Percentiles rank a stretch among this genome's conserved stretches.
Evolutionary conservation across 2,888 invertebrate species (phyloP).

Genomic region (Epistrophe grossulariae): DNA sequence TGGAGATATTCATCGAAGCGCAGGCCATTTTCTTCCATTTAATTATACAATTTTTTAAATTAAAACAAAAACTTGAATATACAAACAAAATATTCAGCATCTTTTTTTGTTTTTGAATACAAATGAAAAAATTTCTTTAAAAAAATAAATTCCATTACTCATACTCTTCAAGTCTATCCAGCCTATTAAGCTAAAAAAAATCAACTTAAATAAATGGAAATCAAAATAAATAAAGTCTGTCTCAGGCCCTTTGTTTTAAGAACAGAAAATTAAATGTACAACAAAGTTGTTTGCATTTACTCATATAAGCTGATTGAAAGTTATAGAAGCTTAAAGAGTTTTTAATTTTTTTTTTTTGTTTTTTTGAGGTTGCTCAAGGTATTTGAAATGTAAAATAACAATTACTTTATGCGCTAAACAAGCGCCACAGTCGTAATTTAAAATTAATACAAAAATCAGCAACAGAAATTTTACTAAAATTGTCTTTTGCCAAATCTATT

Average conservation of each 20-base stretch:
- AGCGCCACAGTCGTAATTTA: too few relatives aligned
- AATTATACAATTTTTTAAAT: conserved; percentile 28
- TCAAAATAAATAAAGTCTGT: not conserved
- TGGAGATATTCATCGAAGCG: conserved; percentile 45
- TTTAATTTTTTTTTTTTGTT: too few relatives aligned
- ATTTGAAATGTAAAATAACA: too few relatives aligned
- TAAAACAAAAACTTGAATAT: not conserved
- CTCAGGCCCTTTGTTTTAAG: not conserved
- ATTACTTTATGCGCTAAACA: too few relatives aligned
- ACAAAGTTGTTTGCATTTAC: not conserved
- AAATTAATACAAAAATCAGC: too few relatives aligned
- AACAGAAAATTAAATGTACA: not conserved
- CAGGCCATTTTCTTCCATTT: conserved; percentile 27
- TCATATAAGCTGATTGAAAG: too few relatives aligned
- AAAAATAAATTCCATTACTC: not conserved
- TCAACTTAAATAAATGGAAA: not conserved
- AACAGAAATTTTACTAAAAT: too few relatives aligned
- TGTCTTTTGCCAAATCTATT: too few relatives aligned
- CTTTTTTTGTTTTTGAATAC: not conserved
- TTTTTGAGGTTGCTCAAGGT: too few relatives aligned
- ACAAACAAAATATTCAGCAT: not conserved
- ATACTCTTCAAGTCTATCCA: not conserved
- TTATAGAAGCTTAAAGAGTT: too few relatives aligned
- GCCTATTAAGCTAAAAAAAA: not conserved
- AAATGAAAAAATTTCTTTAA: not conserved